phyloP scores from a whole-genome alignment of 2,113 vertebrate genomes.

The Benitochromis conjunctus region DNA sequence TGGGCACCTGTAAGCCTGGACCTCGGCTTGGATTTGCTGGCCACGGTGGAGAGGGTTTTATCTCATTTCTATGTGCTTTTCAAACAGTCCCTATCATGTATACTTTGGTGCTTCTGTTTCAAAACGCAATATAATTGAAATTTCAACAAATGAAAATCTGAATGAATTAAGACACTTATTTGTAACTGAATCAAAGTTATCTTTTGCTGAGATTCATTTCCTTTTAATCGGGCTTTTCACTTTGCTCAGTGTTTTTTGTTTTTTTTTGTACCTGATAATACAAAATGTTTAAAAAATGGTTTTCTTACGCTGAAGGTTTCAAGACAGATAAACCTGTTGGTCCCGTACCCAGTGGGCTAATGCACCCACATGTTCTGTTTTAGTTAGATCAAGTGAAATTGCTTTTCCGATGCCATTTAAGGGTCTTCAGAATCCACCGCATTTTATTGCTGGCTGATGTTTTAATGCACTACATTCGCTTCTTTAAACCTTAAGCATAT shows the following conservation, averaged over 20 bases:
- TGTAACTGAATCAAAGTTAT: neutral
- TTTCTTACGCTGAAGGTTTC: neutral
- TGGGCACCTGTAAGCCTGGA: neutral
- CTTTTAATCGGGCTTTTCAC: neutral
- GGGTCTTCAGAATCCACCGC: neutral
- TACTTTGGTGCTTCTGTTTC: neutral
- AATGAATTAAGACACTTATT: neutral
- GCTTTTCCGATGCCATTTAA: neutral
- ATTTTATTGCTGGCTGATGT: neutral
- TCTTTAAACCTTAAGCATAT: neutral
- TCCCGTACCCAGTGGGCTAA: neutral
- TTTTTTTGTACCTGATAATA: neutral
- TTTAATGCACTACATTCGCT: neutral
- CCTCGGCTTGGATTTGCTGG: neutral
- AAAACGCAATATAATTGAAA: neutral
- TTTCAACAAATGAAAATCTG: neutral
- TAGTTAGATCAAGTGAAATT: neutral
- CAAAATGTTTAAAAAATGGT: neutral
- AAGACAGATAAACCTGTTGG: neutral
- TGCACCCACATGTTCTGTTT: neutral
- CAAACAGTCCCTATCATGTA: rapidly evolving
- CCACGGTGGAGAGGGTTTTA: neutral
- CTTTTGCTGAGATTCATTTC: neutral
- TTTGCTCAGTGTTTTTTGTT: neutral
- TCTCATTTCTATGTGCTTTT: neutral